Base-by-base conservation (phyloP, 2,797 vertebrate genomes). In the Tarsius wallacei region DNA sequence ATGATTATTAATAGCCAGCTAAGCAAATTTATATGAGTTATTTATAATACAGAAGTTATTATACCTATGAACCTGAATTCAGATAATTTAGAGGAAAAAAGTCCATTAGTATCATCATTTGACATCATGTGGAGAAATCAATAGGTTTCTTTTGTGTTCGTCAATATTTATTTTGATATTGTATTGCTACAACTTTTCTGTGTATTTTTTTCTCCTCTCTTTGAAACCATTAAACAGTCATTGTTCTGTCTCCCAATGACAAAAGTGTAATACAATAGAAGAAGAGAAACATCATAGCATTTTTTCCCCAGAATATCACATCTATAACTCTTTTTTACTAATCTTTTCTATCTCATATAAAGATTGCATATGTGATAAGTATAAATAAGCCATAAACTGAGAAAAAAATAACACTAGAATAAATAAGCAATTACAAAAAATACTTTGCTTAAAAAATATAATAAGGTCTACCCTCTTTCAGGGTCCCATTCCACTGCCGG, bases 21-120 rank as follows among this genome's bases (percentile, higher is more conserved):
- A 94, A 88, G 47, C 31, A 55, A 68, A 89, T 31, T 92, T 83
- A 63, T 86, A 9, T 14, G 13, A 89, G 1, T 74, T 70, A 3
- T 85, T 88, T 81, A 59, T 93, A 81, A 64, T 36, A 82, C 49
- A 71, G 33, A 63, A 63, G 5, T 10, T 82, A 31, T 59, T 87
- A 77, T 82, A 33, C 1, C 26, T 90, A 57, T 51, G 14, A 93
- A 77, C 36, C 36, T 88, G 14, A 63, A 93, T 77, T 42, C 9
- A 87, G 42, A 49, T 85, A 74, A 71, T 73, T 82, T 77, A 28
- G 24, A 90, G 49, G 51, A 86, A 87, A 36, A 51, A 87, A 80
- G 63, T 14, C 7, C 31, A 80, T 73, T 53, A 55, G 15, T 59
- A 68, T 28, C 63, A 55, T 42, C 36, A 71, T 59, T 68, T 83